A percentile compares a stretch with the other conserved stretches of the same genome.
These are phyloP conservation scores for Heptranchias perlo DNA, from an alignment of 2,113 vertebrate genomes.

Conservation along the genomic window DNA sequence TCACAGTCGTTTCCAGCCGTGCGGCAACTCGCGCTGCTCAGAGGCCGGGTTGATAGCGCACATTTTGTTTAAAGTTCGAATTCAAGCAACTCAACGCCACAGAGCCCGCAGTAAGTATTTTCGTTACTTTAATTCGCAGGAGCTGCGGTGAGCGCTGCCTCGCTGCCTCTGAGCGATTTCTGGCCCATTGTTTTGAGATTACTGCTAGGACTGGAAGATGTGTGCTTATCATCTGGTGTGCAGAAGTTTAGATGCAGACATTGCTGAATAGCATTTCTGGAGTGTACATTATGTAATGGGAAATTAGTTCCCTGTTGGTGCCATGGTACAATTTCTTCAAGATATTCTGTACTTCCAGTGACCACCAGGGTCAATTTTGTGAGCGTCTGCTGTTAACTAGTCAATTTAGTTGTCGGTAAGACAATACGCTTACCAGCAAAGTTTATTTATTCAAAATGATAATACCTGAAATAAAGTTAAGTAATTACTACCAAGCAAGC, in stretches of 20 bases:
- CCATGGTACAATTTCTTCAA: background rate
- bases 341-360: background rate
- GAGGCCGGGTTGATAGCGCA: no score
- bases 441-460: background rate
- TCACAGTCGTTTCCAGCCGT: no score
- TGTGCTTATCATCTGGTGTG: background rate
- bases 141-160: no score
- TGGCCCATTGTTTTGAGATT: no score
- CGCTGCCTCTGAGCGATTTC: no score
- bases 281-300: background rate
- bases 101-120: no score
- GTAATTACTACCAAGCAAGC: background rate
- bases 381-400: background rate
- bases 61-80: no score
- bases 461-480: background rate
- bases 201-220: background rate
- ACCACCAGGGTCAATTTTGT: background rate
- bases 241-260: background rate
- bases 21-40: no score
- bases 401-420: background rate
- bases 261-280: background rate
- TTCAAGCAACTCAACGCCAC: no score
- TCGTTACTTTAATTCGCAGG: no score
- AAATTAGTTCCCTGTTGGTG: background rate
- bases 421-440: background rate